Evolutionary conservation across 2,888 invertebrate genomes (phyloP).

Genomic region (Sesia apiformis): DNA sequence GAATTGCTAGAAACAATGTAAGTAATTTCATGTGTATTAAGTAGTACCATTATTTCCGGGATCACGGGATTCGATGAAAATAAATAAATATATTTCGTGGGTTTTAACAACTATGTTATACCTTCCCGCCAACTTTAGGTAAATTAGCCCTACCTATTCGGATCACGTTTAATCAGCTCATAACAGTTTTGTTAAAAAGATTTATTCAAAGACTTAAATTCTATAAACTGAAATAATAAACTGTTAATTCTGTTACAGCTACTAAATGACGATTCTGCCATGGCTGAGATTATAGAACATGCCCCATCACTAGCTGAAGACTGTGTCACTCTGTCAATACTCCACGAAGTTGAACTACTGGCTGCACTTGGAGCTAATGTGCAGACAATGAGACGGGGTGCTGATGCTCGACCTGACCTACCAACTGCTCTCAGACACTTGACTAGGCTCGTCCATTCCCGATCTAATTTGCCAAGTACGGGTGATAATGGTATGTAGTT

Average conservation of each 20-base stretch:
- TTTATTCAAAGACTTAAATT: too few relatives aligned
- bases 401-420: slow-evolving; percentile 80
- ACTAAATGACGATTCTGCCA: slow-evolving; percentile 55
- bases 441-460: slow-evolving; percentile 70
- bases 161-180: too few relatives aligned
- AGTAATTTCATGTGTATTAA: too few relatives aligned
- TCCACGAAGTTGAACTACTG: slow-evolving; percentile 85
- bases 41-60: too few relatives aligned
- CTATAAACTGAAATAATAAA: too few relatives aligned
- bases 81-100: too few relatives aligned
- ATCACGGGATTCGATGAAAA: too few relatives aligned
- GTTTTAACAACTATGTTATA: too few relatives aligned
- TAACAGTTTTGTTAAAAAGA: too few relatives aligned
- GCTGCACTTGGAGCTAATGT: slow-evolving; percentile 79
- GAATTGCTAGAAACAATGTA: too few relatives aligned
- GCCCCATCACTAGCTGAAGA: slow-evolving; percentile 82
- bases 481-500: slow-evolving; percentile 41
- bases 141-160: too few relatives aligned
- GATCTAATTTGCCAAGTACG: slow-evolving; percentile 27
- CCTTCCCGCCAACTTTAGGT: too few relatives aligned
- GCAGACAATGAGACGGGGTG: slow-evolving; percentile 79
- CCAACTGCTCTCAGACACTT: slow-evolving; percentile 81
- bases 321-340: slow-evolving; percentile 81
- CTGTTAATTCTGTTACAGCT: slow-evolving; percentile 24
- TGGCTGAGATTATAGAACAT: slow-evolving; percentile 81